A percentile compares a stretch with the other conserved stretches of the same genome.
Evolutionary conservation across 2,888 invertebrate species (phyloP).

Genomic region (Stenodema calcarata): DNA sequence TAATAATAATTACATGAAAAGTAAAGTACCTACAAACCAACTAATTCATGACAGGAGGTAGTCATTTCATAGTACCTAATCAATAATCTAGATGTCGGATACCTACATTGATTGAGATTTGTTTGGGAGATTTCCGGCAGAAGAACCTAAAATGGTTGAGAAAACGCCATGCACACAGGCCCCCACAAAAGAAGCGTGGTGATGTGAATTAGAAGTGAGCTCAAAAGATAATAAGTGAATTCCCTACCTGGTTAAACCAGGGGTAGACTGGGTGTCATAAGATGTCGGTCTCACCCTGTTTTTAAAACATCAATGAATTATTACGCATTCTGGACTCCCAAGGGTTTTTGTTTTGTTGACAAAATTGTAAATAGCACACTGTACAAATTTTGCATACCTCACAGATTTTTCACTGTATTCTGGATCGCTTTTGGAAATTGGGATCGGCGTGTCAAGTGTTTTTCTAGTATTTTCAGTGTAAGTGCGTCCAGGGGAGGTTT

Average conservation of each 20-base stretch:
- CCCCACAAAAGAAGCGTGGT: slow-evolving; percentile 35
- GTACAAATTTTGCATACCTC: slow-evolving; percentile 43
- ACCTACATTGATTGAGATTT: not conserved
- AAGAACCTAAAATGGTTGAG: slow-evolving; percentile 6
- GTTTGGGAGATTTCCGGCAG: slow-evolving; percentile 44
- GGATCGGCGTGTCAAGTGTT: slow-evolving; percentile 48
- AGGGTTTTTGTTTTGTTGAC: not conserved
- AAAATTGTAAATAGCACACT: slow-evolving; percentile 3
- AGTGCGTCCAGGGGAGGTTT: slow-evolving; percentile 42
- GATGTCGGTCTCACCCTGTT: slow-evolving; percentile 59
- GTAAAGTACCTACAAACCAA: not conserved
- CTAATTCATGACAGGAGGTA: too few relatives aligned
- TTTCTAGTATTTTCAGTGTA: slow-evolving; percentile 44
- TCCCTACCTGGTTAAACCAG: slow-evolving; percentile 59
- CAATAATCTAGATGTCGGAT: too few relatives aligned
- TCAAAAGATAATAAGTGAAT: slow-evolving; percentile 35
- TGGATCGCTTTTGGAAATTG: slow-evolving; percentile 45
- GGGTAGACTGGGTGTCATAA: slow-evolving; percentile 58
- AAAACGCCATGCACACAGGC: slow-evolving; percentile 44
- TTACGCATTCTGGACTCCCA: slow-evolving; percentile 2
- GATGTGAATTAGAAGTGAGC: slow-evolving; percentile 40
- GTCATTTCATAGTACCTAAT: too few relatives aligned
- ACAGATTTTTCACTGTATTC: slow-evolving; percentile 44
- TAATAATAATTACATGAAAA: not conserved
- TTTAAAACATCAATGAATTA: slow-evolving; percentile 47